Evolutionary conservation across 2,888 invertebrate species (phyloP), one percentile per base, ranked within the genome.

Genomic region (Sthenelais limicola): DNA sequence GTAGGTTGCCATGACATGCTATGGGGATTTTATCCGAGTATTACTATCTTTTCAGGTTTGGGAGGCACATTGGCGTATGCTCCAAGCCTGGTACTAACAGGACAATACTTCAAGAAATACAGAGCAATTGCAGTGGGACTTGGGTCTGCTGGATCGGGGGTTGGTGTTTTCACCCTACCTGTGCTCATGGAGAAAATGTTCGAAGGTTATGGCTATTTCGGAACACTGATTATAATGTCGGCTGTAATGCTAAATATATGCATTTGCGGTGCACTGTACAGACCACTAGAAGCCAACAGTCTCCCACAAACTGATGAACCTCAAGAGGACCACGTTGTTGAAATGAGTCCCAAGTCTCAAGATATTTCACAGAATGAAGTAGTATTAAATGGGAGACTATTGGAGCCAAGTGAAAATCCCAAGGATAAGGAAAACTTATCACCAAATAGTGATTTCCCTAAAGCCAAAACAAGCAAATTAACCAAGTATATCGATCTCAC

Each of bases 41-140:
- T n/a, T n/a, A n/a, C n/a, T n/a, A n/a, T n/a, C n/a, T 7, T 62
- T 62, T n/a, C 38, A 75, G 75, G 75, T 32, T 28, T 75, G 4
- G 75, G 75, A 15, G 70, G 70, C 1, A 72, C 73, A 0, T 21
- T 75, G 49, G 43, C 58, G 24, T 75, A 75, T 43, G 26, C 72
- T 2, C 75, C 75, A n/a, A 56, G 49, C 49, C 49, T 75, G 7
- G 75, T 75, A 7, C 35, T 75, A 5, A 68, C 73, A 1, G 56
- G 70, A n/a, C 69, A 70, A 49, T 75, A 75, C 67, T 75, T 75
- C 51, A 35, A 66, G 15, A 69, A 48, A 32, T 47, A 56, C 12
- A 21, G 75, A 9, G 69, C 47, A 2, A 73, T 73, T 21, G 75
- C 75, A 2, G 26, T 48, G 1, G 75, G 73, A 26, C 33, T 75